Conservation (phyloP, 2,888 invertebrate species). For the Leistus spinibarbis region DNA sequence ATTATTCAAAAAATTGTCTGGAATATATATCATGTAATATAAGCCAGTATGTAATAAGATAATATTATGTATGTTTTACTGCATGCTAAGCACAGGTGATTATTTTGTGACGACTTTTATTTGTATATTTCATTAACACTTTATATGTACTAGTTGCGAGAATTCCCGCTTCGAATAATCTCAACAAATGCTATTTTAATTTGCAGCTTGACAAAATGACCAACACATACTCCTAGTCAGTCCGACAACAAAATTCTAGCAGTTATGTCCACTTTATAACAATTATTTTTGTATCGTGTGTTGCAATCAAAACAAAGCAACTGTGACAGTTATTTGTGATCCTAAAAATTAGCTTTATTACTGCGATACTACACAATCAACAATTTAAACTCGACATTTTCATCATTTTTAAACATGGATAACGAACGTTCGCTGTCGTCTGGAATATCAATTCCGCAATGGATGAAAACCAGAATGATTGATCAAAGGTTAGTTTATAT, state of each 20-base stretch:
- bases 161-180: neutral
- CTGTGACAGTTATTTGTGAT: slow-evolving; percentile 4
- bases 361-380: neutral
- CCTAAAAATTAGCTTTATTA: neutral
- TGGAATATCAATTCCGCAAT: slow-evolving; percentile 71
- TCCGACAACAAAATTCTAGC: neutral
- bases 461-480: slow-evolving; percentile 74
- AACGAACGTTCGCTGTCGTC: slow-evolving; percentile 65
- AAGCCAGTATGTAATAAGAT: too few relatives aligned
- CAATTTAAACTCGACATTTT: neutral
- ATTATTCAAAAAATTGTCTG: too few relatives aligned
- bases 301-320: too few relatives aligned
- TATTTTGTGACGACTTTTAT: too few relatives aligned
- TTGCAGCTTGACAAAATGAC: slow-evolving; percentile 38
- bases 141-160: neutral
- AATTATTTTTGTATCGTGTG: neutral
- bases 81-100: too few relatives aligned
- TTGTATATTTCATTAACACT: neutral
- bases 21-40: too few relatives aligned
- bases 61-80: too few relatives aligned
- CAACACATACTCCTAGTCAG: slow-evolving; percentile 38
- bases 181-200: slow-evolving; percentile 15
- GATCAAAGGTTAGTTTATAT: slow-evolving; percentile 59
- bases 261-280: slow-evolving; percentile 15
- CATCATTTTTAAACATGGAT: slow-evolving; percentile 53